Base-by-base conservation (phyloP, 1,140 invertebrate species). In the Calosoma granatense region DNA sequence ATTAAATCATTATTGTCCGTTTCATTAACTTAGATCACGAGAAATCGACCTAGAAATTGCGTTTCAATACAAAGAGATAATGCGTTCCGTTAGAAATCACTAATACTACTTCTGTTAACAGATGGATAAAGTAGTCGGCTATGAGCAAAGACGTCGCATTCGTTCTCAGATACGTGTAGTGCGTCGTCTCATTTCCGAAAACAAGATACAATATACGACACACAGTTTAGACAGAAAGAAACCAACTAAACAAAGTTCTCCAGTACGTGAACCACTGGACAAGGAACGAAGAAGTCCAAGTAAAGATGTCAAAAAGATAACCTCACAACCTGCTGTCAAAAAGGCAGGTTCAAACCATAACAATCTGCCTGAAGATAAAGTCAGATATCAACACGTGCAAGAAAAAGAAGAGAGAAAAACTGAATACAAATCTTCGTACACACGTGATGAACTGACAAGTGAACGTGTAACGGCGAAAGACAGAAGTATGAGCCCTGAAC, bases 91-190 rank as follows among this genome's bases (percentile, higher is more conserved):
- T 57, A 22, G 12, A 56, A 56, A 53, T 53, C 39, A 41, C 17
- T 14, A 43, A 43, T 55, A 1, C 47, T 63, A 41, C 2, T 61
- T 47, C 4, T 9, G 9, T 12, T 79, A 77, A 61, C 72, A 85
- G 81, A 72, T 88, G 66, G 83, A 88, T 70, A 85, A 82, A 65
- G 81, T 86, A 22, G 78, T 78, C 20, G 80, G 80, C 55, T 89
- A 89, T 65, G 86, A 89, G 61, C 76, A 87, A 63, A 72, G 87
- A 57, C 77, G 85, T 53, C 77, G 84, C 56, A 87, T 90, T 55
- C 76, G 87, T 59, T 78, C 84, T 6, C 86, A 88, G 70, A 86
- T 89, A 55, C 74, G 86, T 60, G 65, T 83, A 6, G 80, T 86
- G 1, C 81, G 80, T 60, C 81, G 84, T 62, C 71, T 76, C 59